Conservation (phyloP, 2,113 vertebrate species). For the Carassius carassius region DNA sequence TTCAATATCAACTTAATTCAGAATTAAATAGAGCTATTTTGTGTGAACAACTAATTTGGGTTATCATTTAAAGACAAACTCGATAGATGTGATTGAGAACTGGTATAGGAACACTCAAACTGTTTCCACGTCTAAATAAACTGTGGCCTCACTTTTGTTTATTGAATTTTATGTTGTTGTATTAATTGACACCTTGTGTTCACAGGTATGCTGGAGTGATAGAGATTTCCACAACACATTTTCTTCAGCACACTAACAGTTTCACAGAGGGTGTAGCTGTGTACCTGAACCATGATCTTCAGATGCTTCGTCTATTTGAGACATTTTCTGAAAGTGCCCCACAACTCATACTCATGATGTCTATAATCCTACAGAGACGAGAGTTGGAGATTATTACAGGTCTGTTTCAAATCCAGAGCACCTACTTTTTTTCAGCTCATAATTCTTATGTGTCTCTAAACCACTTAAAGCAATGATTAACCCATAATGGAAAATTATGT, state of each 20-base stretch:
- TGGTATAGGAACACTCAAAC: background rate
- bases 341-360: conserved; percentile 76
- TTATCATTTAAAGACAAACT: background rate
- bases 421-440: background rate
- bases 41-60: background rate
- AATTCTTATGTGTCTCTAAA: background rate
- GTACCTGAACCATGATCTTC: conserved; percentile 80
- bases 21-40: background rate
- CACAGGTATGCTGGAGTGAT: conserved; percentile 43
- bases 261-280: conserved; percentile 52
- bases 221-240: conserved; percentile 37
- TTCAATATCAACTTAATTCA: background rate
- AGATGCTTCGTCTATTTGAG: conserved; percentile 82
- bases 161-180: background rate
- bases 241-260: background rate
- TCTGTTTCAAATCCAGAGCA: conserved; percentile 31
- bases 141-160: background rate
- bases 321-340: conserved; percentile 82
- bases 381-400: conserved; percentile 39
- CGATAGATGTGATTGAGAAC: background rate
- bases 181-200: background rate
- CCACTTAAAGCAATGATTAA: background rate
- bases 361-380: conserved; percentile 65
- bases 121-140: background rate
- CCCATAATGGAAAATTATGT: background rate